A percentile compares a stretch with the other conserved stretches of the same genome.
Conservation (phyloP, 1,140 invertebrate genomes). For the Tribolium madens region DNA sequence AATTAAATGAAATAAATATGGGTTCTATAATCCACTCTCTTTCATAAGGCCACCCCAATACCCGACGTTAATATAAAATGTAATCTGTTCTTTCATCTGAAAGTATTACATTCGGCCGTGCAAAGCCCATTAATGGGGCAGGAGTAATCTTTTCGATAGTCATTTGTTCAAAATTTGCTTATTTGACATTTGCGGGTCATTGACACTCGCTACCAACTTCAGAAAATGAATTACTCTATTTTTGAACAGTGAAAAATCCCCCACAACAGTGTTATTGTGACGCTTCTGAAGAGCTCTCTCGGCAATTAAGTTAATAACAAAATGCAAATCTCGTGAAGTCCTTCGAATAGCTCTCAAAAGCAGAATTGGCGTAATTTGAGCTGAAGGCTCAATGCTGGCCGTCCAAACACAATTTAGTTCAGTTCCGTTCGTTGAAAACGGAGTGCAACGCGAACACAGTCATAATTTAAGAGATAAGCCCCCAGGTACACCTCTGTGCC, state of each 20-base stretch:
- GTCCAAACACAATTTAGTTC: conserved; percentile 50
- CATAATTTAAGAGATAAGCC: conserved; percentile 55
- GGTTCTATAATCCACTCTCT: background rate
- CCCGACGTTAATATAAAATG: background rate
- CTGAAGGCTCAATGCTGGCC: conserved; percentile 12
- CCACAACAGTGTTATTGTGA: background rate
- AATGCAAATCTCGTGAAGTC: conserved; percentile 29
- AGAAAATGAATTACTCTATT: background rate
- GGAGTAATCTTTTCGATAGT: background rate
- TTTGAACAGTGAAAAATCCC: background rate
- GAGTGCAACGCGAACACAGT: conserved; percentile 38
- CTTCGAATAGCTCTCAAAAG: conserved; percentile 2
- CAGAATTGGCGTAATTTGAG: conserved; percentile 38
- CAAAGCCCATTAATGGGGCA: background rate
- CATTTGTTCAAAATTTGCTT: too few species aligned
- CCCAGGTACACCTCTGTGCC: conserved; percentile 42
- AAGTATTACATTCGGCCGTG: background rate
- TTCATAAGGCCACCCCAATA: background rate
- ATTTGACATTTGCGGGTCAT: too few species aligned
- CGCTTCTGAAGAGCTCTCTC: background rate
- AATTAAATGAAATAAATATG: background rate
- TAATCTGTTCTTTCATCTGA: background rate
- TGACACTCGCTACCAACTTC: too few species aligned
- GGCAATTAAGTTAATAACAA: conserved; percentile 29
- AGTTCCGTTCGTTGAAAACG: conserved; percentile 31